Percentiles rank a stretch among this genome's conserved stretches.
These are phyloP conservation scores for Sebastes vulpes DNA, from an alignment of 2,797 vertebrate species.

Conservation along the genomic window DNA sequence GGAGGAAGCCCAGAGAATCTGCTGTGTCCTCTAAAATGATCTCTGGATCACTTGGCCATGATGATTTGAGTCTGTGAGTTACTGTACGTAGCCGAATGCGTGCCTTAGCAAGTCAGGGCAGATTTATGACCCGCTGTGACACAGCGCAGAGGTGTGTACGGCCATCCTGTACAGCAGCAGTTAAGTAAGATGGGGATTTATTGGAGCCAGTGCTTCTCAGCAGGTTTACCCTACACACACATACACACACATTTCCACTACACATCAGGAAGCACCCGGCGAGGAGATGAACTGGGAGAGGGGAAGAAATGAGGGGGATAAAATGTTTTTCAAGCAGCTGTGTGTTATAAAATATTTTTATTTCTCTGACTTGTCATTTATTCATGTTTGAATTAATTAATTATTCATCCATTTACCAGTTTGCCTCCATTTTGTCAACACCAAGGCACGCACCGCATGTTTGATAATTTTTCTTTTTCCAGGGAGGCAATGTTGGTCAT, in stretches of 20 bases:
- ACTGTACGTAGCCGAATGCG: constrained; percentile 25
- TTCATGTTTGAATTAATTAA: background rate
- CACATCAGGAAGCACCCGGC: background rate
- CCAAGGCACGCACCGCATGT: background rate
- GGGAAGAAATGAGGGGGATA: background rate
- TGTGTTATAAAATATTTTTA: background rate
- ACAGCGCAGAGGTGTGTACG: constrained; percentile 52
- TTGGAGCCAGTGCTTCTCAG: constrained; percentile 43
- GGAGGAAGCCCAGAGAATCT: constrained; percentile 46
- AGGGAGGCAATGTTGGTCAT: background rate
- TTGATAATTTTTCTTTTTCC: background rate
- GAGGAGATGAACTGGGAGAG: background rate
- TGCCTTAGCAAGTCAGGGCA: constrained; percentile 35
- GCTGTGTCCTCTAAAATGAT: constrained; percentile 75
- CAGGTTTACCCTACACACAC: constrained; percentile 8
- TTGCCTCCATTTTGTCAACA: background rate
- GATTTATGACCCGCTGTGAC: constrained; percentile 74
- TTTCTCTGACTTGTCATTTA: background rate
- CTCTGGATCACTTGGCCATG: constrained; percentile 39
- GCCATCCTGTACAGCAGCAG: constrained; percentile 39
- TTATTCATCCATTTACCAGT: background rate
- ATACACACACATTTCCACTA: background rate
- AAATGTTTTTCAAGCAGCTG: constrained; percentile 4
- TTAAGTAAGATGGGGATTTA: constrained; percentile 65
- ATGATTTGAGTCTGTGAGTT: constrained; percentile 46